Percentiles rank a stretch among this genome's conserved stretches.
Evolutionary conservation across 2,888 invertebrate species (phyloP).

Genomic region (Thyatira batis): DNA sequence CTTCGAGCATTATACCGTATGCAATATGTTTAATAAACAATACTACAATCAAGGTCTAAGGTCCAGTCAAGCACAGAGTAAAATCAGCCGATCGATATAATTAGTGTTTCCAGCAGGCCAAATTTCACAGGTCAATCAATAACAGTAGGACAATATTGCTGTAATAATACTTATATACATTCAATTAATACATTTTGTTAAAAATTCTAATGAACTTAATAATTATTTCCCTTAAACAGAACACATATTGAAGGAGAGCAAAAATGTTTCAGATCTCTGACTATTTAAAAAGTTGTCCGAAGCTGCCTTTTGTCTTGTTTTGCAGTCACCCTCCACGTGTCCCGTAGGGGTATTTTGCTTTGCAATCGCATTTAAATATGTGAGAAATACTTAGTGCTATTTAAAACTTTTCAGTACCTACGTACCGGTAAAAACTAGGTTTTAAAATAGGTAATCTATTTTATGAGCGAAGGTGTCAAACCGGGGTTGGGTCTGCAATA

Average conservation of each 20-base stretch:
- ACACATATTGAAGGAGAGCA: background rate
- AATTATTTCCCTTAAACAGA: slow-evolving; percentile 9
- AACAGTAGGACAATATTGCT: background rate
- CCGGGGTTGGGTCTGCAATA: too few relatives aligned
- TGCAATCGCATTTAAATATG: slow-evolving; percentile 8
- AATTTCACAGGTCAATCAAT: background rate
- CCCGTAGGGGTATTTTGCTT: slow-evolving; percentile 10
- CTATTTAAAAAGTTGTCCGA: slow-evolving; percentile 8
- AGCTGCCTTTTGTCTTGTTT: slow-evolving; percentile 10
- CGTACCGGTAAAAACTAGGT: too few relatives aligned
- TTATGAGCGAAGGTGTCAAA: too few relatives aligned
- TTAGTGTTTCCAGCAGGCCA: background rate
- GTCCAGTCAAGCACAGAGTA: background rate
- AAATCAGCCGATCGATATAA: background rate
- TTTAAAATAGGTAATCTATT: too few relatives aligned
- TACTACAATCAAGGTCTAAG: background rate
- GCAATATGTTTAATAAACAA: too few relatives aligned
- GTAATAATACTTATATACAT: background rate
- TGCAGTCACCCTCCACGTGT: slow-evolving; percentile 10
- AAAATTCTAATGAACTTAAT: slow-evolving; percentile 7
- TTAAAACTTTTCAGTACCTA: background rate
- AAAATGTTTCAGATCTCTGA: slow-evolving; percentile 6
- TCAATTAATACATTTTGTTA: background rate
- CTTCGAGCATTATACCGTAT: too few relatives aligned
- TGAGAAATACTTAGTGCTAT: slow-evolving; percentile 8